Evolutionary conservation across 92 coral and sea anemone genomes (phyloP).

Genomic region (Metridium senile): DNA sequence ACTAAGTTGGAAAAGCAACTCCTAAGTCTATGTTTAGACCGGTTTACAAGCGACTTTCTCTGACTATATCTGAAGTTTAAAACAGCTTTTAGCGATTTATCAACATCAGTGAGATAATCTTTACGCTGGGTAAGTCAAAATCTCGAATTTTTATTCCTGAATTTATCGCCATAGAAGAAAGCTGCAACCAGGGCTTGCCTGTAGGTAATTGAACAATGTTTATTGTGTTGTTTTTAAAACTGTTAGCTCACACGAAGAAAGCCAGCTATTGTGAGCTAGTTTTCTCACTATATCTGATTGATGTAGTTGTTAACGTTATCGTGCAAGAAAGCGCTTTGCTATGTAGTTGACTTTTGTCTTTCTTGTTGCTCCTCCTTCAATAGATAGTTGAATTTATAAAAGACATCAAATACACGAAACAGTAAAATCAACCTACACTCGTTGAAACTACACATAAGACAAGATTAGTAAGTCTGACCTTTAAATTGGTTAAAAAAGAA

Average conservation of each 20-base stretch:
- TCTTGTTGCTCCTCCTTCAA: conserved; percentile 2
- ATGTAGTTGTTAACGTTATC: background rate
- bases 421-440: background rate
- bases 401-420: background rate
- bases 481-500: background rate
- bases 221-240: background rate
- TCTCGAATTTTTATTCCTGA: background rate
- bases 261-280: background rate
- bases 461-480: background rate
- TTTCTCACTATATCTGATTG: background rate
- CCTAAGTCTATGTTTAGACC: background rate
- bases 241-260: background rate
- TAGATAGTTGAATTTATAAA: background rate
- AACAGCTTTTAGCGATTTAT: background rate
- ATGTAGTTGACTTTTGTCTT: background rate
- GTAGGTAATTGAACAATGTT: background rate
- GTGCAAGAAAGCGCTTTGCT: background rate
- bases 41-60: background rate
- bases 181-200: background rate
- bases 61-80: background rate
- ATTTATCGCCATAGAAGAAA: background rate
- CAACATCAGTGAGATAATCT: background rate
- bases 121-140: background rate
- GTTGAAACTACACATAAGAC: background rate
- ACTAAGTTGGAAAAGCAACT: background rate